phyloP scores from a whole-genome alignment of 2,888 invertebrate species.

The Allolobophora icterica region DNA sequence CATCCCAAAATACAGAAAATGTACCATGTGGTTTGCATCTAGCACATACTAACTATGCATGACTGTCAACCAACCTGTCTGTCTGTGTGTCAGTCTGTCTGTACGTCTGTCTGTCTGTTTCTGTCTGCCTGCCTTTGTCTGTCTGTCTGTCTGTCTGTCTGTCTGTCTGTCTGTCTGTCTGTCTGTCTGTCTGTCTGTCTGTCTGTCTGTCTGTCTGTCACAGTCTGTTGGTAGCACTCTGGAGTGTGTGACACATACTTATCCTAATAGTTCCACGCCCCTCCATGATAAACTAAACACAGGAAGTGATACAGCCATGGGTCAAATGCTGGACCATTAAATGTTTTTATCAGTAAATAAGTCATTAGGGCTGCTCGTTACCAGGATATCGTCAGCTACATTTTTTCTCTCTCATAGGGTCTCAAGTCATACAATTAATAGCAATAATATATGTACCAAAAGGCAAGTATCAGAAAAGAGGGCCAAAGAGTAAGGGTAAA shows the following conservation, averaged over 20 bases:
- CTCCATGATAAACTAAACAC: background rate
- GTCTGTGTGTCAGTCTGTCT: slow-evolving; percentile 27
- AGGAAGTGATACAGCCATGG: background rate
- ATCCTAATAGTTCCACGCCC: background rate
- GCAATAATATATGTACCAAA: background rate
- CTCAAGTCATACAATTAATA: background rate
- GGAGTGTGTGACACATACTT: background rate
- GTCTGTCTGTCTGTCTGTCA: background rate
- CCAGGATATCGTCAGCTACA: background rate
- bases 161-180: slow-evolving; percentile 32
- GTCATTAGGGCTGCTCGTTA: background rate
- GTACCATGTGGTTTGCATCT: background rate
- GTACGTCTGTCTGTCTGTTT: slow-evolving; percentile 25
- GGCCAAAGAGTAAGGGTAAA: background rate
- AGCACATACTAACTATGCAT: too few relatives aligned
- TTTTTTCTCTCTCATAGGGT: background rate
- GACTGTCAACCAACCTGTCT: too few relatives aligned
- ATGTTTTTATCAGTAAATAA: slow-evolving; percentile 3
- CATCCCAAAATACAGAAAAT: too few relatives aligned
- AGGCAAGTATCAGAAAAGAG: background rate
- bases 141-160: slow-evolving; percentile 19
- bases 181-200: slow-evolving; percentile 27
- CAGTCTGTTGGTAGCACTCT: background rate
- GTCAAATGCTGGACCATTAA: background rate
- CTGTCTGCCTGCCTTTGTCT: too few relatives aligned